Evolutionary conservation across 2,797 vertebrate genomes (phyloP).

Genomic region (Antennarius maculatus): DNA sequence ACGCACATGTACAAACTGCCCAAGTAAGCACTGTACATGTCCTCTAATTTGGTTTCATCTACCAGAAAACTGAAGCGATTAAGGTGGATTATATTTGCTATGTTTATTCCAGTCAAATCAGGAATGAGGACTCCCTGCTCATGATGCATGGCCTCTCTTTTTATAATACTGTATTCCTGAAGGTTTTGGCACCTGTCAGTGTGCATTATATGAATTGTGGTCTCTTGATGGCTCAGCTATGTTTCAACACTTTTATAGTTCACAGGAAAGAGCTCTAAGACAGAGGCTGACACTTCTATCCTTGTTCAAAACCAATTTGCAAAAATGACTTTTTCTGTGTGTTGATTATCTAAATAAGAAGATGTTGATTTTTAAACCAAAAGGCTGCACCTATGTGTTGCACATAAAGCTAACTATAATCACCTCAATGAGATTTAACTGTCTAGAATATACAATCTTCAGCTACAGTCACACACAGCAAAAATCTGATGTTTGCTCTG

Average conservation of each 20-base stretch:
- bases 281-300: constrained; percentile 57
- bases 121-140: constrained; percentile 80
- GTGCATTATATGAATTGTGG: constrained; percentile 67
- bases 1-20: constrained; percentile 20
- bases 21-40: constrained; percentile 49
- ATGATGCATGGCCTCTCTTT: constrained; percentile 59
- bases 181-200: constrained; percentile 67
- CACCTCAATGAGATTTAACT: constrained; percentile 3
- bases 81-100: constrained; percentile 82
- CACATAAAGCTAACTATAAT: constrained; percentile 2
- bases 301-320: constrained; percentile 44
- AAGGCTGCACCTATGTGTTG: not conserved
- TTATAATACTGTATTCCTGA: constrained; percentile 63
- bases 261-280: constrained; percentile 50
- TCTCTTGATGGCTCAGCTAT: constrained; percentile 78
- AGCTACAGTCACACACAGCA: constrained; percentile 45
- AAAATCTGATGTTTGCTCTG: constrained; percentile 40
- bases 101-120: constrained; percentile 85
- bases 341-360: constrained; percentile 43
- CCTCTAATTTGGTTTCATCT: constrained; percentile 71
- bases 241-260: constrained; percentile 83
- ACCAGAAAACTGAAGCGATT: constrained; percentile 75
- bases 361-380: not conserved
- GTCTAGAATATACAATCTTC: not conserved
- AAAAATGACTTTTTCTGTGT: constrained; percentile 60